These are phyloP conservation scores for Brachionus calyciflorus DNA, from an alignment of 1,140 invertebrate genomes.

Conservation along the genomic window DNA sequence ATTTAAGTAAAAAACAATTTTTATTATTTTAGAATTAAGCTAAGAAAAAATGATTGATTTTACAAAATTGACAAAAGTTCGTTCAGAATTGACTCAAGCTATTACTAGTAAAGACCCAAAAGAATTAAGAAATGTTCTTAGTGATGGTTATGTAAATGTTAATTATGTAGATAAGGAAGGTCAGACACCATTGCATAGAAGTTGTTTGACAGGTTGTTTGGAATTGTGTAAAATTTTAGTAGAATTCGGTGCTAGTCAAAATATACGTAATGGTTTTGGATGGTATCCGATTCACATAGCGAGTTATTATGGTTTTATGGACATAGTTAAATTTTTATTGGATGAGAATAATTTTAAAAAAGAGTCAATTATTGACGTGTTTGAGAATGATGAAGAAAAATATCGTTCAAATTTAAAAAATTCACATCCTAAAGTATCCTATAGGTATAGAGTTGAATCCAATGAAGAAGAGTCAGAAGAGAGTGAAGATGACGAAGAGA, in stretches of 20 bases:
- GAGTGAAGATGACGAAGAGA: neutral
- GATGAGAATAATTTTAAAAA: conserved; percentile 25
- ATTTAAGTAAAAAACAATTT: neutral
- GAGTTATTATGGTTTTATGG: conserved; percentile 1
- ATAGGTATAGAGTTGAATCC: neutral
- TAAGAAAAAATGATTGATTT: conserved; percentile 47
- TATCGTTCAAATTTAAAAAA: neutral
- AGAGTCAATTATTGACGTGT: conserved; percentile 8
- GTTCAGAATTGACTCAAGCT: neutral
- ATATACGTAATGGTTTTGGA: neutral
- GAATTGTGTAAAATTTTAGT: conserved; percentile 23
- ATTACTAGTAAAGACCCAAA: neutral
- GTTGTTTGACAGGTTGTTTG: neutral
- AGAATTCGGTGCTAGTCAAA: conserved; percentile 14
- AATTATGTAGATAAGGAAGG: conserved; percentile 41
- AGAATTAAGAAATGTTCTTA: neutral
- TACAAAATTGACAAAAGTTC: neutral
- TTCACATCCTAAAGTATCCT: neutral
- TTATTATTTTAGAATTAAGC: neutral
- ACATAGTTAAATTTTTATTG: conserved; percentile 26
- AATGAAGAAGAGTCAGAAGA: neutral
- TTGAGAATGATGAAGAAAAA: neutral
- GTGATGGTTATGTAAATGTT: conserved; percentile 8
- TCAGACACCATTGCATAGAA: conserved; percentile 25
- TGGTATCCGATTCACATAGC: conserved; percentile 41